Evolutionary conservation across 2,888 invertebrate genomes (phyloP), one percentile per base, ranked within the genome.

Genomic region (Drosophila mulleri): DNA sequence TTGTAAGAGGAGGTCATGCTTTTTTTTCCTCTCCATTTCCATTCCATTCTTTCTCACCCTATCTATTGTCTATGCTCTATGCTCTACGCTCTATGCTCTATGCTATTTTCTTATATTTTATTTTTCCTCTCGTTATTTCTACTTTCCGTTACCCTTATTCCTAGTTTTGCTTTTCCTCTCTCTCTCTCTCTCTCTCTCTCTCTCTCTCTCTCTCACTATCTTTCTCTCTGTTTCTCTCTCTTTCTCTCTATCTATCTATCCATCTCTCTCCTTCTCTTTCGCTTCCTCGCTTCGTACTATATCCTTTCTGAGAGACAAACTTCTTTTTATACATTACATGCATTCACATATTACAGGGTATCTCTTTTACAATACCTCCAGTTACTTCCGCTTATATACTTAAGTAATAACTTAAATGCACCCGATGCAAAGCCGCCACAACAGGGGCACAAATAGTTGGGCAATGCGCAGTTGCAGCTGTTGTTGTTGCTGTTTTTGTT

Each of bases 401-500:
- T 67, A 59, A 78, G 41, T 74, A 78, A 70, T 66, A 66, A 64
- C 74, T 77, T 77, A 62, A 75, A 78, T 29, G 29, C 29, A 65
- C 29, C 41, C 68, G 65, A 75, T 57, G 61, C 48, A 53, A 68
- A 59, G 47, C 35, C 37, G 39, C 54, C 26, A 37, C 56, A 63
- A 72, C 37, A 41, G 35, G 59, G 44, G 48, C 62, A 67, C 54
- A 58, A 59, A 75, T 52, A 54, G 59, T 67, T 63, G 67, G 20
- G 52, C 58, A 64, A 52, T 52, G 45, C 2, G 47, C 45, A 29
- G 29, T 41, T 12, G 47, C n/a, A 29, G 11, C 53, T 26, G 65
- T 37, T 61, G 47, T 23, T 67, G 47, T 32, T 48, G 26, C 35
- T 8, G 47, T 12, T 44, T 53, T 35, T 53, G 32, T 18, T 61